phyloP scores from a whole-genome alignment of 2,113 vertebrate genomes.

The Macquaria ambigua region DNA sequence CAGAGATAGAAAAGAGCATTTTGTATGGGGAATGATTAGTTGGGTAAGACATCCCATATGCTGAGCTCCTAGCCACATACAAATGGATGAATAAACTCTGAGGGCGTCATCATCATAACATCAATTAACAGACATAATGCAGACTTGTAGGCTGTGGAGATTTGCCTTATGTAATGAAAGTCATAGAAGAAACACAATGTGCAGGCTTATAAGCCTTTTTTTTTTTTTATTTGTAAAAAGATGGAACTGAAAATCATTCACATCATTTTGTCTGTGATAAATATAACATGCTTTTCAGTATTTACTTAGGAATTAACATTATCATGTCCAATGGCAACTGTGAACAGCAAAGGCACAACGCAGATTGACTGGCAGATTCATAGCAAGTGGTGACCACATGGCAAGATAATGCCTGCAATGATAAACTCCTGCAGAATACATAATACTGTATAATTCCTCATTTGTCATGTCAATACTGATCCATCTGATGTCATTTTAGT shows the following conservation, averaged over 20 bases:
- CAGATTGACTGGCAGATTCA: constrained; percentile 26
- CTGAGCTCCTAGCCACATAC: neutral
- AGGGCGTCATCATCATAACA: neutral
- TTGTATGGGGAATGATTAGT: neutral
- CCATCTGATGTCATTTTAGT: neutral
- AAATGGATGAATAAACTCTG: constrained; percentile 16
- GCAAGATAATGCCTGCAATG: neutral
- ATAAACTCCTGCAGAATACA: neutral
- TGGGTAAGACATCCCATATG: neutral
- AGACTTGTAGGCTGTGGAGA: neutral
- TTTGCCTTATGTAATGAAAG: neutral
- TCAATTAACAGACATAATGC: neutral
- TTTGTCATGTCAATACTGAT: neutral
- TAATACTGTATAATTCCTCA: neutral
- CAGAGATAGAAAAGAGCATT: neutral
- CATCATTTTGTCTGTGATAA: neutral
- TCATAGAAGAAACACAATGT: neutral
- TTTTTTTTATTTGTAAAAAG: neutral
- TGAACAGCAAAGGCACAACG: constrained; percentile 20
- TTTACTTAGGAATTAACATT: neutral
- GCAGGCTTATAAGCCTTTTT: neutral
- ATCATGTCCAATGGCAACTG: neutral
- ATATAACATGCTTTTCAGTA: neutral
- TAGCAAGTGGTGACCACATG: constrained; percentile 14
- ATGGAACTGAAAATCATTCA: neutral